These are phyloP conservation scores for Sarotherodon lohbergeri DNA, from an alignment of 2,113 vertebrate species.

Conservation along the genomic window DNA sequence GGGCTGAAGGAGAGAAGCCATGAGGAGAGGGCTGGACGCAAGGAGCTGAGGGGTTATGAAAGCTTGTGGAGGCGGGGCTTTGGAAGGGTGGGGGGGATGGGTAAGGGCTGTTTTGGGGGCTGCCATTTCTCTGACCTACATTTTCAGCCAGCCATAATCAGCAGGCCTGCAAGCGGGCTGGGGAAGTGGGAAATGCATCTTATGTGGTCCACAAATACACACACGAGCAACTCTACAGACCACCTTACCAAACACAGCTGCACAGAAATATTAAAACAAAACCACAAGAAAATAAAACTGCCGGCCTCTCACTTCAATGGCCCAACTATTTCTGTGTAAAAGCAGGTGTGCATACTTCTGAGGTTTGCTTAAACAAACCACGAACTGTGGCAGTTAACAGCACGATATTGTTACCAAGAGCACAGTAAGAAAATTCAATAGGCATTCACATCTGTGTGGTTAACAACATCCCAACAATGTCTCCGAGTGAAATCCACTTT, in stretches of 20 bases:
- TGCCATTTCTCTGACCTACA: conserved; percentile 59
- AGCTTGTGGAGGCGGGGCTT: not conserved
- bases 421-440: not conserved
- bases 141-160: conserved; percentile 54
- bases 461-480: not conserved
- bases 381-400: not conserved
- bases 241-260: not conserved
- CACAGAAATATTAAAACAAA: not conserved
- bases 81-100: not conserved
- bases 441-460: not conserved
- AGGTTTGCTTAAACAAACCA: not conserved
- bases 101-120: not conserved
- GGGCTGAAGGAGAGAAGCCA: not conserved
- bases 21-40: not conserved
- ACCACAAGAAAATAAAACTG: not conserved
- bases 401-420: not conserved
- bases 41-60: not conserved
- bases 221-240: not conserved
- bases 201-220: not conserved
- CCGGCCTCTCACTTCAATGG: not conserved
- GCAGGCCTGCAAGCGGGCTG: conserved; percentile 38
- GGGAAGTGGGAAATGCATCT: not conserved
- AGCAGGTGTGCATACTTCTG: not conserved
- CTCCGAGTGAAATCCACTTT: not conserved
- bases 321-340: not conserved